Evolutionary conservation across 2,113 vertebrate species (phyloP), one percentile per base, ranked within the genome.

Genomic region (Pomatostomus ruficeps): DNA sequence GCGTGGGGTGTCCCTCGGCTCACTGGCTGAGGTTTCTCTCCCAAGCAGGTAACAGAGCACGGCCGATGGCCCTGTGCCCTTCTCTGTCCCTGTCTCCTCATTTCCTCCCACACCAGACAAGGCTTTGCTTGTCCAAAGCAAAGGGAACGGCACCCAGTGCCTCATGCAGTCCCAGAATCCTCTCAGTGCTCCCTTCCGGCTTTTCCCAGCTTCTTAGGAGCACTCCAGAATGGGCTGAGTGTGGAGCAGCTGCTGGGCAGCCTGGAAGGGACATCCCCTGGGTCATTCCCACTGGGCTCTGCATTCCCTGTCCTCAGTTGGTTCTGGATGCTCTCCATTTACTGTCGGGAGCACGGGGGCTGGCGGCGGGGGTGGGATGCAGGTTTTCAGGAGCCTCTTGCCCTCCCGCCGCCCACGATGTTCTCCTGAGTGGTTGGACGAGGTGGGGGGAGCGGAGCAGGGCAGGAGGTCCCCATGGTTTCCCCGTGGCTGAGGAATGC

Each of bases 11-110:
- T 77, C 87, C 63, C 96, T 98, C 0, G 98, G 98, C 46, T 90
- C 95, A 0, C 89, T 98, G 67, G 97, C 93, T 1, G 98, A 98
- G 88, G 96, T 98, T 9, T 59, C 96, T 71, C 94, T 98, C 23
- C 98, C 98, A n/a, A 98, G 97, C 97, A 98, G 98, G 98, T 98
- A 96, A 57, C 1, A 3, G 38, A 40, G 23, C 38, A 26, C 0
- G 1, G 36, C 31, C 0, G 2, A 6, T 20, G 54, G 20, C 40
- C n/a, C 42, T 14, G 49, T 1, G 7, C 16, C 12, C 17, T 51
- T 6, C 17, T 61, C 48, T 1, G 0, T 17, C 42, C 33, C 7
- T 5, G 19, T 46, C 7, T 80, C 26, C 31, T 38, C 1, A 1
- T 54, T 75, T 22, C n/a, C 24, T 46, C 36, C 19, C 13, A 2